Evolutionary conservation across 2,113 vertebrate genomes (phyloP), one percentile per base, ranked within the genome.

Genomic region (Odontophorus gujanensis): DNA sequence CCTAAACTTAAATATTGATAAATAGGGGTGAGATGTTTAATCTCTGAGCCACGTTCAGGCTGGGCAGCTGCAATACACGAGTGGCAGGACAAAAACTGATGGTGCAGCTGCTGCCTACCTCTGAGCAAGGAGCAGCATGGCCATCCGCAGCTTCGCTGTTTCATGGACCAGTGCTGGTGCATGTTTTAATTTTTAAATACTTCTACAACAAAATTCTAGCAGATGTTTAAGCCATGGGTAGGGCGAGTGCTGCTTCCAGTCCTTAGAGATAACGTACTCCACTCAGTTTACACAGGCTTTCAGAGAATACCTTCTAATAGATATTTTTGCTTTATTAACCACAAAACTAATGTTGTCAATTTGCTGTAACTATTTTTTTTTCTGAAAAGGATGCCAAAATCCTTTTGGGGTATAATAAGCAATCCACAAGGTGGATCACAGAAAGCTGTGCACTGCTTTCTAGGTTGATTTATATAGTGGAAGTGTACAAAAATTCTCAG

Each of bases 21-120:
- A 3, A 63, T 1, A 6, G 36, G 67, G 14, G 1, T 30, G 67
- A 69, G 38, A 9, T 4, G 9, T 26, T 85, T 72, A 13, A 9
- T 45, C 9, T 3, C 1, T 6, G 48, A 78, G 59, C 67, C 59
- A 25, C 1, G 10, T 3, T 38, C 1, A 2, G 24, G 6, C 28
- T 0, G 1, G 80, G 45, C 26, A 28, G 55, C 78, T 42, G 63
- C 68, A 21, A 58, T 6, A 5, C 0, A 0, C 81, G 24, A 15
- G n/a, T 1, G 0, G 9, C 32, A 0, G 55, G 9, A 0, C 28
- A 25, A 15, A 3, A 17, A 16, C 0, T 2, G 63, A 8, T 4
- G 13, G 12, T 0, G 8, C 47, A 25, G 93, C 81, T 61, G 3
- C 81, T 57, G 2, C 79, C 90, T 32, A 47, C 7, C 0, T 3